Conservation (phyloP, 2,113 vertebrate genomes). For the Morone chrysops region DNA sequence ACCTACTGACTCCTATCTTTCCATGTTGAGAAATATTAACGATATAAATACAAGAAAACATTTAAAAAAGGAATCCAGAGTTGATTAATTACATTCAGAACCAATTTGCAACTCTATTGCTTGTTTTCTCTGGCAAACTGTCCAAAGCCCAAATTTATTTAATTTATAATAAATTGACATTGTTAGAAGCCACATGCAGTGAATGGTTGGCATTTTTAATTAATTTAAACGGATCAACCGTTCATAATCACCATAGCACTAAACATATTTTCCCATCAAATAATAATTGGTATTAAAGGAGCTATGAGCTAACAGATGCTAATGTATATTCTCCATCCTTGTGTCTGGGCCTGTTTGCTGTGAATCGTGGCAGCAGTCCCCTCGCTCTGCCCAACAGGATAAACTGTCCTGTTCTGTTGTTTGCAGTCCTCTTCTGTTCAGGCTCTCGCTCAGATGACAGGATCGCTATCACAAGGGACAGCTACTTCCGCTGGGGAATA, state of each 20-base stretch:
- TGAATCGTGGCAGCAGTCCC: conserved; percentile 34
- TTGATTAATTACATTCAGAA: too few species aligned
- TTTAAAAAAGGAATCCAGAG: too few species aligned
- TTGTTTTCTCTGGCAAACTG: too few species aligned
- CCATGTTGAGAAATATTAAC: background rate
- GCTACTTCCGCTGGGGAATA: conserved; percentile 65
- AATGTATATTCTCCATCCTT: background rate
- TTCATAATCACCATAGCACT: background rate
- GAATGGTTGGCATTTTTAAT: background rate
- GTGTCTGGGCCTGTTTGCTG: conserved; percentile 13
- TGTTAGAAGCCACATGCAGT: too few species aligned
- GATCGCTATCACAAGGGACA: conserved; percentile 59
- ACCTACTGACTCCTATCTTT: background rate
- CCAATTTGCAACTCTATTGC: too few species aligned
- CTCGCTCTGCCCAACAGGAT: conserved; percentile 49
- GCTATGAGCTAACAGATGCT: background rate
- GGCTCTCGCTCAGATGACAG: conserved; percentile 59
- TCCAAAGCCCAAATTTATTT: background rate
- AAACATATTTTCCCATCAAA: background rate
- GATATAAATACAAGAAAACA: background rate
- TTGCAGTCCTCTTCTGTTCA: conserved; percentile 40
- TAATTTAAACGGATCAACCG: background rate
- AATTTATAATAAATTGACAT: too few species aligned
- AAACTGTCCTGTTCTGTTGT: conserved; percentile 43
- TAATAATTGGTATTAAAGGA: background rate